A percentile compares a stretch with the other conserved stretches of the same genome.
phyloP scores from a whole-genome alignment of 2,888 invertebrate species.

The Nineta flava region DNA sequence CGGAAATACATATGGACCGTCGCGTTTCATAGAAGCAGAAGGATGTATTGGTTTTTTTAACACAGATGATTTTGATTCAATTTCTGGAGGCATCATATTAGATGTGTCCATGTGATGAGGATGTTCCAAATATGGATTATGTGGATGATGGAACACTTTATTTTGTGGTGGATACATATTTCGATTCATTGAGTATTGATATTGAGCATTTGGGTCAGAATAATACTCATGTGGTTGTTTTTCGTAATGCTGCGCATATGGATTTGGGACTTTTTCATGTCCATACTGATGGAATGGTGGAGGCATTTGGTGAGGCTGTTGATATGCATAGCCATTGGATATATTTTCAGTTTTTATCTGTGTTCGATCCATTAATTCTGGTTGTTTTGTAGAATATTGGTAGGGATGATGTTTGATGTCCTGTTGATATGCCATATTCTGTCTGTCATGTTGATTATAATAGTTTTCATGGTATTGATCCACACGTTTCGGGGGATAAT shows the following conservation, averaged over 20 bases:
- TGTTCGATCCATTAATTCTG: neutral
- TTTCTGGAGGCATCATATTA: neutral
- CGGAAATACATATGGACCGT: conserved; percentile 36
- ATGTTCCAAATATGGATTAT: neutral
- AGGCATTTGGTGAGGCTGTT: neutral
- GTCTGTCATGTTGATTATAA: conserved; percentile 2
- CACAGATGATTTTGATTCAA: neutral
- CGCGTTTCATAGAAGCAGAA: neutral
- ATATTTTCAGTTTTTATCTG: neutral
- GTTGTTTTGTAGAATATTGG: neutral
- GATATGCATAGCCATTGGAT: neutral
- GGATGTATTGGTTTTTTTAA: neutral
- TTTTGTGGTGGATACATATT: neutral
- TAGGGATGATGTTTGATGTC: conserved; percentile 5
- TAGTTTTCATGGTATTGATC: neutral
- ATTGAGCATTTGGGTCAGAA: neutral
- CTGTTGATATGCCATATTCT: conserved; percentile 1
- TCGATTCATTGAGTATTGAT: neutral
- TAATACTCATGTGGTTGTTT: neutral
- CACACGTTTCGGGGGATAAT: conserved; percentile 1
- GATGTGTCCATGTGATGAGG: neutral
- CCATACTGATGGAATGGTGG: neutral
- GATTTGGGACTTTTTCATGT: neutral
- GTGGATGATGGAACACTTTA: neutral
- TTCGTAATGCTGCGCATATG: neutral